Percentiles rank a stretch among this genome's conserved stretches.
Conservation (phyloP, 1,140 invertebrate genomes). For the Pollicipes pollicipes region DNA sequence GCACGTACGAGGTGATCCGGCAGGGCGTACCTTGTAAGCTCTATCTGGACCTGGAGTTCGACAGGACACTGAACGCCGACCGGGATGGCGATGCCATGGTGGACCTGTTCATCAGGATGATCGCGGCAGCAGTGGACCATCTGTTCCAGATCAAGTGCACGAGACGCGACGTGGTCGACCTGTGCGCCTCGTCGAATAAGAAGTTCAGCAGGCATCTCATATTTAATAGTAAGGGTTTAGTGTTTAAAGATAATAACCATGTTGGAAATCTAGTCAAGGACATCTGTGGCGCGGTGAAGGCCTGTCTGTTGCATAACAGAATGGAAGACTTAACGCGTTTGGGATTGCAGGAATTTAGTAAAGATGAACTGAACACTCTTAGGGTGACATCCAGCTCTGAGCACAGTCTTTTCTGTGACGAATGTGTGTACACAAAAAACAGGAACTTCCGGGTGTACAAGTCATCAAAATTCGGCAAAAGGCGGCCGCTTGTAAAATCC, state of each 20-base stretch:
- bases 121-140: constrained; percentile 29
- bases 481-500: constrained; percentile 33
- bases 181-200: constrained; percentile 38
- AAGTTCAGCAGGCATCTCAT: constrained; percentile 50
- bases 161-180: constrained; percentile 32
- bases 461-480: constrained; percentile 43
- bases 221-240: constrained; percentile 32
- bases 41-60: constrained; percentile 49
- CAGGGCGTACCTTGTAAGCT: constrained; percentile 39
- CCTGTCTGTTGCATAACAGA: background rate
- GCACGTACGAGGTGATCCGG: constrained; percentile 42
- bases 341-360: constrained; percentile 20
- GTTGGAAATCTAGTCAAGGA: constrained; percentile 37
- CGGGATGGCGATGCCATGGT: constrained; percentile 35
- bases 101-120: constrained; percentile 33
- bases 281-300: constrained; percentile 26
- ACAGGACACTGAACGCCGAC: constrained; percentile 30
- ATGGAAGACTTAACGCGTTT: constrained; percentile 5
- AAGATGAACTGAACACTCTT: constrained; percentile 22
- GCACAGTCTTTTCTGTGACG: constrained; percentile 36
- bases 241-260: constrained; percentile 38
- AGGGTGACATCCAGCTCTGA: constrained; percentile 24
- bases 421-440: constrained; percentile 46
- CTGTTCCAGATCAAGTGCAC: constrained; percentile 28
- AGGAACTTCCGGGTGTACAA: constrained; percentile 46